These are phyloP conservation scores for Nebria ingens DNA, from an alignment of 1,140 invertebrate genomes.

Conservation along the genomic window DNA sequence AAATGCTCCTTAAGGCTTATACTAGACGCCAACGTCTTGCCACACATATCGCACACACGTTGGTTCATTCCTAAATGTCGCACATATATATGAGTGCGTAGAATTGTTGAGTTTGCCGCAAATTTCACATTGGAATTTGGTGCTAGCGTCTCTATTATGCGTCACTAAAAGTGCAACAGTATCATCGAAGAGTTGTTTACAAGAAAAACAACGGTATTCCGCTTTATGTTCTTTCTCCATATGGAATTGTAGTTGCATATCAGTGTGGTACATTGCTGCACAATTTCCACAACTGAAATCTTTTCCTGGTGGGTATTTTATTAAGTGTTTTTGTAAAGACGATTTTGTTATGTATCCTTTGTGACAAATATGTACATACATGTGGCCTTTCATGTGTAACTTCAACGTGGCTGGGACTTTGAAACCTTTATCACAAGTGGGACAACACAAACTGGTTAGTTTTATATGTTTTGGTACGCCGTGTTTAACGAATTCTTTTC, in stretches of 20 bases:
- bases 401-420: background rate
- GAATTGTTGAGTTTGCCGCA: constrained; percentile 43
- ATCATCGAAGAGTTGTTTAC: no score
- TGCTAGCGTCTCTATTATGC: no score
- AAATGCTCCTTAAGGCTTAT: constrained; percentile 18
- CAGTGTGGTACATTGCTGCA: no score
- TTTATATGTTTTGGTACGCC: background rate
- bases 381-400: background rate
- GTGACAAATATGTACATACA: background rate
- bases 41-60: constrained; percentile 26
- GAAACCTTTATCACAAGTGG: background rate
- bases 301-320: background rate
- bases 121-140: constrained; percentile 50
- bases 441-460: background rate
- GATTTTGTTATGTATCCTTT: background rate
- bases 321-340: background rate
- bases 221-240: no score
- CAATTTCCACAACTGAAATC: no score
- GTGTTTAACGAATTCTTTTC: background rate
- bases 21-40: constrained; percentile 19
- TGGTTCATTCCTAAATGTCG: constrained; percentile 24
- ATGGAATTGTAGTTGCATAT: no score
- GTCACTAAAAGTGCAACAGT: no score
- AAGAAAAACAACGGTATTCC: no score
- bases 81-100: constrained; percentile 25